phyloP scores from a whole-genome alignment of 2,797 vertebrate genomes.

The Varecia variegata region DNA sequence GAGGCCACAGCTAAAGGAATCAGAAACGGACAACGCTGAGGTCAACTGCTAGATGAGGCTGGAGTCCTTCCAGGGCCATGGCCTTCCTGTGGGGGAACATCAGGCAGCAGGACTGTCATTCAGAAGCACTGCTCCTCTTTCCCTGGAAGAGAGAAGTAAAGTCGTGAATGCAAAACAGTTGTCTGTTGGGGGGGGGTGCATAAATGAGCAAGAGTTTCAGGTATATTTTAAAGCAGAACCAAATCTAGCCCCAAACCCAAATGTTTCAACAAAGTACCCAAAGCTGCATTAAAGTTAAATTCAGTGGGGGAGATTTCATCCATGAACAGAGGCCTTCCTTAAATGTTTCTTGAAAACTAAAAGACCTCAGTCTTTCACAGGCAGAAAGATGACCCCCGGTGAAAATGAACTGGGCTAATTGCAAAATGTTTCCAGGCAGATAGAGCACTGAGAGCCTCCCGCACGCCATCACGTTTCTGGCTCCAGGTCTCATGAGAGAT shows the following conservation, averaged over 20 bases:
- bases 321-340: background rate
- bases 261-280: background rate
- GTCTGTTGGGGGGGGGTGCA: background rate
- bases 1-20: background rate
- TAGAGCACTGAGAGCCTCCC: conserved; percentile 2
- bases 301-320: background rate
- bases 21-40: background rate
- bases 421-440: conserved; percentile 57
- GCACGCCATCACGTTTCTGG: background rate
- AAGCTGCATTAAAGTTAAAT: background rate
- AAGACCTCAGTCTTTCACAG: conserved; percentile 24
- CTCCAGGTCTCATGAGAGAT: conserved; percentile 55
- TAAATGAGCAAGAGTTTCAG: background rate
- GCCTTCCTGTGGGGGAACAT: background rate
- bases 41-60: background rate
- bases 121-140: background rate
- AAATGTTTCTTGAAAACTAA: background rate
- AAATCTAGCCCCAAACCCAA: background rate
- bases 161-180: background rate
- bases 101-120: background rate
- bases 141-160: background rate
- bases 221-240: conserved; percentile 18
- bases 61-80: background rate
- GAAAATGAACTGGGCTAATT: conserved; percentile 53
- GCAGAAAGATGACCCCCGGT: conserved; percentile 22